Evolutionary conservation across 2,888 invertebrate genomes (phyloP), one percentile per base, ranked within the genome.

Genomic region (Ypsolopha sequella): DNA sequence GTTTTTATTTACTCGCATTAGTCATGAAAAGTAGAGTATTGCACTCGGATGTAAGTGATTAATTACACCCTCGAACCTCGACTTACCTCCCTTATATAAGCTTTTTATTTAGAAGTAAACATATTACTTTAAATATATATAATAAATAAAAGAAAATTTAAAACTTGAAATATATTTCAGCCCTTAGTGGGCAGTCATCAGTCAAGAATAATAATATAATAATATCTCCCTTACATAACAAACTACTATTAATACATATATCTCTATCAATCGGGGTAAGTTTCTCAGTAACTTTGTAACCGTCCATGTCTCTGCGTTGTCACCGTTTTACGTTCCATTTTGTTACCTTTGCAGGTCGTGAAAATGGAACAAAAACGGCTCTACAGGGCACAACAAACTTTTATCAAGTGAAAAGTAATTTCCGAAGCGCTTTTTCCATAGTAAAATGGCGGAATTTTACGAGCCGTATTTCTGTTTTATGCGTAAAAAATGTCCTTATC

Each of bases 341-440:
- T 56, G 56, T 53, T 51, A 56, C 54, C 57, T 53, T 24, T 24
- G 24, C 24, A 24, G 4, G 24, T 24, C 55, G 50, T 59, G 56
- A 60, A 60, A 63, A 63, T 1, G 43, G 14, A 24, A 24, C 24
- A 24, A 24, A 24, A 4, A 24, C 2, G 24, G 24, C 24, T 24
- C 24, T 24, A 3, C 2, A 24, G 50, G 52, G 56, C 60, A 64
- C 63, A 64, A 60, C 66, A 65, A 74, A 71, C 65, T 69, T 73
- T 71, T 72, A 70, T 73, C 70, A 68, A 65, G 59, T 67, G 63
- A 66, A 66, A 68, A 69, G 68, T 69, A 63, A 65, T 69, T 64
- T 63, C 60, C 60, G 63, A 59, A 63, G 63, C 63, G 62, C 62
- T 64, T 51, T 55, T 58, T 47, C 50, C 48, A 65, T 66, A 68